phyloP scores from a whole-genome alignment of 2,113 vertebrate species.

The Taxidea taxus region DNA sequence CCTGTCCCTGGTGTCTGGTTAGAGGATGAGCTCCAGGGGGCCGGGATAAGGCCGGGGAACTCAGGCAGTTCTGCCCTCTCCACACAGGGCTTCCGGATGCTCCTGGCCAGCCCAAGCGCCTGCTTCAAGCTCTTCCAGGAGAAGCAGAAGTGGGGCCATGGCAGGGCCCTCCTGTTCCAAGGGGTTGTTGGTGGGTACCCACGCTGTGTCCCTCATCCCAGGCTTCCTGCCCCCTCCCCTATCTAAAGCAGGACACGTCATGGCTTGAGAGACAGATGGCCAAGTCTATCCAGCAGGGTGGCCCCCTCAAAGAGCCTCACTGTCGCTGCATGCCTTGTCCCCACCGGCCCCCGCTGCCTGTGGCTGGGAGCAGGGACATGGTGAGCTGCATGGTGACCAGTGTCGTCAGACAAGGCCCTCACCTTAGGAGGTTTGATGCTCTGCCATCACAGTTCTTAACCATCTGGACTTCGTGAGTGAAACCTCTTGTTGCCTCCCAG shows the following conservation, averaged over 20 bases:
- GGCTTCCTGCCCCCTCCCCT: not conserved
- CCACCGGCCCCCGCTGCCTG: rapidly evolving
- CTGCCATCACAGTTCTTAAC: not conserved
- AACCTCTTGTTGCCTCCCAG: not conserved
- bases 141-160: constrained; percentile 86
- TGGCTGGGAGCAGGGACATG: rapidly evolving
- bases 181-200: constrained; percentile 77
- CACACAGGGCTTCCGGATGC: constrained; percentile 90
- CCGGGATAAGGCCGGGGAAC: rapidly evolving
- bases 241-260: not conserved
- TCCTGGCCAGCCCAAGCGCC: constrained; percentile 90
- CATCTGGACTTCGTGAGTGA: not conserved
- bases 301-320: not conserved
- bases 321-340: rapidly evolving
- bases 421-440: too few relatives aligned
- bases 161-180: constrained; percentile 85
- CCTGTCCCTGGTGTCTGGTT: rapidly evolving
- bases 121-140: constrained; percentile 89
- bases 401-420: not conserved
- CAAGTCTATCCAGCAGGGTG: not conserved
- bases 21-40: rapidly evolving
- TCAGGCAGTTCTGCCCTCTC: not conserved
- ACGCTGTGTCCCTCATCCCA: rapidly evolving
- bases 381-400: not conserved
- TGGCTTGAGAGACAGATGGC: not conserved